Evolutionary conservation across 2,888 invertebrate genomes (phyloP).

Genomic region (Morpho achilles): DNA sequence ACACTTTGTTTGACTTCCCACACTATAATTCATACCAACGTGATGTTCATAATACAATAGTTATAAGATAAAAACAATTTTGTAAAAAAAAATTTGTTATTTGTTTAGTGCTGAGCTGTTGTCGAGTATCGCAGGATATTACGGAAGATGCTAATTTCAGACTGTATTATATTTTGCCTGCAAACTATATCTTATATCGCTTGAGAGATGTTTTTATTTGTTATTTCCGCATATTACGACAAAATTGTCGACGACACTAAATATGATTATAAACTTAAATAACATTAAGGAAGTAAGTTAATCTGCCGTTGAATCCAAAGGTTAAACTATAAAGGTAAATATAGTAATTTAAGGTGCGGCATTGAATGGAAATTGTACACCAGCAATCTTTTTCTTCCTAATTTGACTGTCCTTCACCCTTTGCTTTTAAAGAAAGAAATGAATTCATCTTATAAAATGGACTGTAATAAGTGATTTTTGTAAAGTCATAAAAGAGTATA

Average conservation of each 20-base stretch:
- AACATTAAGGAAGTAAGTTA: conserved; percentile 10
- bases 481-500: no score
- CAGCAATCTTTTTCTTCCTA: conserved; percentile 5
- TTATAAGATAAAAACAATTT: not conserved
- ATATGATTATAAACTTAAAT: conserved; percentile 2
- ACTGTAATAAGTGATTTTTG: no score
- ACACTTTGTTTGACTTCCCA: no score
- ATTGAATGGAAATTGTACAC: conserved; percentile 11
- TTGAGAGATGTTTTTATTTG: no score
- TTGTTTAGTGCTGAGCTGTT: not conserved
- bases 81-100: not conserved
- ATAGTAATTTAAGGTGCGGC: conserved; percentile 10
- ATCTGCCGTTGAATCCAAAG: conserved; percentile 8
- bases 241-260: not conserved
- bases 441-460: not conserved
- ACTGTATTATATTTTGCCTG: not conserved
- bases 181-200: no score
- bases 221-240: not conserved
- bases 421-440: conserved; percentile 5
- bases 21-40: no score
- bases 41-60: no score
- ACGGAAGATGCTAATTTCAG: not conserved
- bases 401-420: conserved; percentile 5
- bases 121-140: not conserved
- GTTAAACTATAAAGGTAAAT: conserved; percentile 11